Percentiles rank a stretch among this genome's conserved stretches.
phyloP scores from a whole-genome alignment of 30 jellyfish, hydroid and myxozoan genomes.

The Chironex yamaguchii region DNA sequence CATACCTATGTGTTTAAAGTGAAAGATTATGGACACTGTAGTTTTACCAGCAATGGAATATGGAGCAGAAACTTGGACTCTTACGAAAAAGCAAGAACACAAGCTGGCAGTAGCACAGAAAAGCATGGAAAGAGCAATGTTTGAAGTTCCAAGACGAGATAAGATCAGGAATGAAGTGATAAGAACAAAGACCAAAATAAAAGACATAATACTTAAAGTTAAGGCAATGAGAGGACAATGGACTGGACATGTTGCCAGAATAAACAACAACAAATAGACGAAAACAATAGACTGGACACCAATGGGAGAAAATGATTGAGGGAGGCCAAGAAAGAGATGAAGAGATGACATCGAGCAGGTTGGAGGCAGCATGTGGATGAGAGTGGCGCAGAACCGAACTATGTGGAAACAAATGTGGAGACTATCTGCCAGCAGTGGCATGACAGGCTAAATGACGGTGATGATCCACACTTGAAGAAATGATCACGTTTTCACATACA shows the following conservation, averaged over 20 bases:
- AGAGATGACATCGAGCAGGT: slow-evolving; percentile 7
- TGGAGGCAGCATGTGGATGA: slow-evolving; percentile 36
- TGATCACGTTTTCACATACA: no score
- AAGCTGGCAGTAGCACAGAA: slow-evolving; percentile 35
- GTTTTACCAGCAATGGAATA: slow-evolving; percentile 46
- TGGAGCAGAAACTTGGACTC: slow-evolving; percentile 72
- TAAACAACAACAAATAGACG: slow-evolving; percentile 50
- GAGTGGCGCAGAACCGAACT: slow-evolving; percentile 21
- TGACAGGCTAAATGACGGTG: no score
- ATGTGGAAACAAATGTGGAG: slow-evolving; percentile 61
- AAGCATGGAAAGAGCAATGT: slow-evolving; percentile 52
- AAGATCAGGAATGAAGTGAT: slow-evolving; percentile 44
- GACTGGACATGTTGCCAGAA: slow-evolving; percentile 61
- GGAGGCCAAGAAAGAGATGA: slow-evolving; percentile 5
- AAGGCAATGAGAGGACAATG: slow-evolving; percentile 21
- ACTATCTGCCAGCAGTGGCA: slow-evolving; percentile 57
- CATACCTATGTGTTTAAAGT: slow-evolving; percentile 52
- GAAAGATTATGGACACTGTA: slow-evolving; percentile 44
- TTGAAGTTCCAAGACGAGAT: slow-evolving; percentile 20
- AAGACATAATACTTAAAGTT: slow-evolving; percentile 17
- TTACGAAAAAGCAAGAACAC: slow-evolving; percentile 26
- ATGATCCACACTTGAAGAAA: no score
- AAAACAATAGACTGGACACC: no score
- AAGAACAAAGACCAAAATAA: slow-evolving; percentile 38
- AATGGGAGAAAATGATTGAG: no score